A percentile compares a stretch with the other conserved stretches of the same genome.
Conservation (phyloP, 2,113 vertebrate genomes). For the Myrmecophaga tridactyla region DNA sequence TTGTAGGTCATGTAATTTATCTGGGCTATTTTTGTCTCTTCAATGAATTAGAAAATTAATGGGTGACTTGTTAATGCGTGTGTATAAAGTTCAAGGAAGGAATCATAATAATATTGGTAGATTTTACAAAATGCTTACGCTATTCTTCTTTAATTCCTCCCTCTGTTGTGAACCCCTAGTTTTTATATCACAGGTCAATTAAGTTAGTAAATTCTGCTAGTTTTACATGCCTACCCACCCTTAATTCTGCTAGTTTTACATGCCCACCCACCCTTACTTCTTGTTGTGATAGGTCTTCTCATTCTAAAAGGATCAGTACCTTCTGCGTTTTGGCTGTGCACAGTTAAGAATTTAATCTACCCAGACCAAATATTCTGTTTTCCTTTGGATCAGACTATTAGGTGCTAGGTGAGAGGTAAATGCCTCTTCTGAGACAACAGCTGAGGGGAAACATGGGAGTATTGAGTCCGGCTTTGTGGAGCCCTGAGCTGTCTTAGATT, state of each 20-base stretch:
- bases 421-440: background rate
- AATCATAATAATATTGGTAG: conserved; percentile 23
- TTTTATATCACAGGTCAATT: background rate
- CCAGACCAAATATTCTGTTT: too few relatives aligned
- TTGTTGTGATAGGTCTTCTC: background rate
- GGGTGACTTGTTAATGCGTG: conserved; percentile 39
- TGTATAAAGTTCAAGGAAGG: conserved; percentile 42
- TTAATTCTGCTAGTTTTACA: background rate
- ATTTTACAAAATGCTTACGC: conserved; percentile 21
- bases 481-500: background rate
- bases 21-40: conserved; percentile 55
- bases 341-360: background rate
- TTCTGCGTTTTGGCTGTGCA: background rate
- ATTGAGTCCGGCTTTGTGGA: background rate
- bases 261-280: background rate
- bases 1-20: conserved; percentile 50
- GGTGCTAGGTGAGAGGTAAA: background rate
- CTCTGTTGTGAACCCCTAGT: background rate
- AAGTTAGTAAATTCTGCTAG: background rate
- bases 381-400: background rate
- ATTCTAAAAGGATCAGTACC: background rate
- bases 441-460: background rate
- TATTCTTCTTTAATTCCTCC: background rate
- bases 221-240: background rate
- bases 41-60: conserved; percentile 61